These are phyloP conservation scores for Lutjanus erythropterus DNA, from an alignment of 2,113 vertebrate species.

Conservation along the genomic window DNA sequence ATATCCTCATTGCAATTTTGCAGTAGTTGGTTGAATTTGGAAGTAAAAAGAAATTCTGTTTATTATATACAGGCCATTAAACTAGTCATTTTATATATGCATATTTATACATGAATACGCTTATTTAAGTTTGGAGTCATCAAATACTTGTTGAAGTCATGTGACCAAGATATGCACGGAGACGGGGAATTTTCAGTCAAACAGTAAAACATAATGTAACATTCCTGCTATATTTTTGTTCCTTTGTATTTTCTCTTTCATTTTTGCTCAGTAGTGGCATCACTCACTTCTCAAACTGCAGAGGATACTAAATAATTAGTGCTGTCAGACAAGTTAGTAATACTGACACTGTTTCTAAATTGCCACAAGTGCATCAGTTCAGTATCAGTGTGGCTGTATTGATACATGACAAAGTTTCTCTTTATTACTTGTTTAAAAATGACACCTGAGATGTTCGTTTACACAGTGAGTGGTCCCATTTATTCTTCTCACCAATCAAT, in stretches of 20 bases:
- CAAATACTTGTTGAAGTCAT: background rate
- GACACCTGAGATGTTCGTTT: constrained; percentile 6
- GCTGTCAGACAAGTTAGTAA: background rate
- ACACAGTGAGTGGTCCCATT: constrained; percentile 3
- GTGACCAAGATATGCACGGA: background rate
- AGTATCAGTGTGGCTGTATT: constrained; percentile 7
- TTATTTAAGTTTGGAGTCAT: background rate
- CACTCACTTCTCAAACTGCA: background rate
- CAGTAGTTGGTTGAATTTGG: background rate
- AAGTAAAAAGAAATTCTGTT: background rate
- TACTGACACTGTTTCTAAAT: background rate
- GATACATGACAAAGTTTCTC: background rate
- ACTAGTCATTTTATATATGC: background rate
- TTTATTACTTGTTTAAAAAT: background rate
- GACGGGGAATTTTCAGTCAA: no score
- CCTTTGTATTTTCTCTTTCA: background rate
- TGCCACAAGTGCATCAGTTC: background rate
- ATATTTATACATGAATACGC: background rate
- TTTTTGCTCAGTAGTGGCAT: background rate
- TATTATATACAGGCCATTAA: background rate
- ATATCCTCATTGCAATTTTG: background rate
- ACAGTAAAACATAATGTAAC: background rate
- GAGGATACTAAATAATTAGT: background rate
- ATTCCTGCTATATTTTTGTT: background rate
- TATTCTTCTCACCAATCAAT: background rate